Evolutionary conservation across 2,797 vertebrate genomes (phyloP).

Genomic region (Galagoides demidoff): DNA sequence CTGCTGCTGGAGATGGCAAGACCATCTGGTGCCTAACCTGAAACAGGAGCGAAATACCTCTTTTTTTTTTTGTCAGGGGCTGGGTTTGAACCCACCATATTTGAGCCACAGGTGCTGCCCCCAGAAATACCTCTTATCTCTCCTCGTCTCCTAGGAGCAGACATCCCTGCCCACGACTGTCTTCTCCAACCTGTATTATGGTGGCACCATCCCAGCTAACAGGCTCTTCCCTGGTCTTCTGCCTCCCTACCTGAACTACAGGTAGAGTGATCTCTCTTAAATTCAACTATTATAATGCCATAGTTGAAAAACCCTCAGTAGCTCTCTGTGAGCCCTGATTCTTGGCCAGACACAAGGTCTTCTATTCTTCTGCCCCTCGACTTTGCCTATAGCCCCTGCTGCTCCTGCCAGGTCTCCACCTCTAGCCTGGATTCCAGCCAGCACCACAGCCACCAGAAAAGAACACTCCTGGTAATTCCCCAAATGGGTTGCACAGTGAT

Average conservation of each 20-base stretch:
- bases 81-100: too few relatives aligned
- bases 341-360: not conserved
- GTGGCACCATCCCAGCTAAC: not conserved
- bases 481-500: not conserved
- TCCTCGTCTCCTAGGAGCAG: not conserved
- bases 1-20: not conserved
- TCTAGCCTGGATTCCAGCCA: not conserved
- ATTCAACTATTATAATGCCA: not conserved
- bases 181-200: not conserved
- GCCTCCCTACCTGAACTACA: not conserved
- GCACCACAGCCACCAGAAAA: not conserved
- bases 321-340: rapidly evolving
- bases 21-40: not conserved
- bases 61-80: too few relatives aligned
- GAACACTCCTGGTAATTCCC: not conserved
- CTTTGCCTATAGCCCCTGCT: not conserved
- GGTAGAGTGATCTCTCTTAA: not conserved
- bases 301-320: not conserved
- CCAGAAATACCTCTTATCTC: not conserved
- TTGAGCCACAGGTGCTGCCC: too few relatives aligned
- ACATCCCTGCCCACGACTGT: not conserved
- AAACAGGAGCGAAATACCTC: not conserved
- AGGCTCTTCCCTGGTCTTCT: not conserved
- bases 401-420: not conserved
- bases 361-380: not conserved